These are phyloP conservation scores for Ptilodon capucinus DNA, from an alignment of 2,888 invertebrate species.

Conservation along the genomic window DNA sequence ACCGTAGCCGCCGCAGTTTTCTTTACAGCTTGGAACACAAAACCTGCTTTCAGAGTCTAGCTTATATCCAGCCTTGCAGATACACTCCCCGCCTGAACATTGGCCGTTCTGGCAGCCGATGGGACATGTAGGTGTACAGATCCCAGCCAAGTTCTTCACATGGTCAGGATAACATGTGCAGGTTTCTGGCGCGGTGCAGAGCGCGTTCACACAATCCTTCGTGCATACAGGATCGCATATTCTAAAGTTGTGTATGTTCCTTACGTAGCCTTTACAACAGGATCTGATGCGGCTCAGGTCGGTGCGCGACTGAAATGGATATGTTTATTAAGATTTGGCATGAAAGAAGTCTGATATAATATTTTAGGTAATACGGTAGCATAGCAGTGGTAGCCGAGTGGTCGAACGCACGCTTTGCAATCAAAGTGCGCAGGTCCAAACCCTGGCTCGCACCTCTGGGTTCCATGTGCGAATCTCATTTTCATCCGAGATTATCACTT, in stretches of 20 bases:
- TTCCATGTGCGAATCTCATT: too few relatives aligned
- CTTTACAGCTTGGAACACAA: constrained; percentile 83
- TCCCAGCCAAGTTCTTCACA: constrained; percentile 75
- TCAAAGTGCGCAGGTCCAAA: too few relatives aligned
- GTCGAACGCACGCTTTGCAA: too few relatives aligned
- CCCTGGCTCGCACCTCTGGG: too few relatives aligned
- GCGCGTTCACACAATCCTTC: constrained; percentile 83
- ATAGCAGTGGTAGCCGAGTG: too few relatives aligned
- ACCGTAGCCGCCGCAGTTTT: constrained; percentile 78
- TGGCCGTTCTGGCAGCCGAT: constrained; percentile 86
- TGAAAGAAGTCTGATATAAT: too few relatives aligned
- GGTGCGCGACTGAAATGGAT: constrained; percentile 76
- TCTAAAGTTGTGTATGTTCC: constrained; percentile 79
- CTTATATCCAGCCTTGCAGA: constrained; percentile 83
- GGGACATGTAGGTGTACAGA: constrained; percentile 86
- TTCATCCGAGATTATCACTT: too few relatives aligned
- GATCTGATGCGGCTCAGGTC: constrained; percentile 85
- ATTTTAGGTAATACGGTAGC: too few relatives aligned
- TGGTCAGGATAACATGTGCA: constrained; percentile 85
- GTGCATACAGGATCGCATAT: constrained; percentile 85
- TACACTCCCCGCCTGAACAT: constrained; percentile 84
- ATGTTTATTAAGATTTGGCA: too few relatives aligned
- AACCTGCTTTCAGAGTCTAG: constrained; percentile 81
- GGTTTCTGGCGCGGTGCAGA: constrained; percentile 84
- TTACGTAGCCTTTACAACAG: constrained; percentile 88